Conservation (phyloP, 1,140 invertebrate genomes). For the Bombus cullumanus region DNA sequence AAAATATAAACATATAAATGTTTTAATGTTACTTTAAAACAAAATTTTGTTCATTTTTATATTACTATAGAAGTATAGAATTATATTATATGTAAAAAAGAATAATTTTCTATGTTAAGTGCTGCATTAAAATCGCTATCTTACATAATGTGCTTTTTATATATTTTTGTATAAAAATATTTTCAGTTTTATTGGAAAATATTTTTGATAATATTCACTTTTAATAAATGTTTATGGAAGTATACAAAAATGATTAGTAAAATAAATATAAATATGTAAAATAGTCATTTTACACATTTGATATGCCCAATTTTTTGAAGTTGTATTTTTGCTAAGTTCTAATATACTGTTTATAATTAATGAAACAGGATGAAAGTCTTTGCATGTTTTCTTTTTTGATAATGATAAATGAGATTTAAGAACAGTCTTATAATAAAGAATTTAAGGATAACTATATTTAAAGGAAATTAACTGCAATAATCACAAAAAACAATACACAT, state of each 20-base stretch:
- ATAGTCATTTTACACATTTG: background rate
- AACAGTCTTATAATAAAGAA: background rate
- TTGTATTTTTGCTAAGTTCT: slow-evolving; percentile 55
- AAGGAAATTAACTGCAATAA: slow-evolving; percentile 14
- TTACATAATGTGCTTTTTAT: background rate
- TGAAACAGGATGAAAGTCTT: background rate
- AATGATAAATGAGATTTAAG: background rate
- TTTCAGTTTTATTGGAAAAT: slow-evolving; percentile 26
- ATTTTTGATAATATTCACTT: slow-evolving; percentile 32
- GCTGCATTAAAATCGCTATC: slow-evolving; percentile 65
- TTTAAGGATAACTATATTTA: slow-evolving; percentile 8
- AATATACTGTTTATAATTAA: slow-evolving; percentile 41
- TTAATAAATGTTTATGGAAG: background rate
- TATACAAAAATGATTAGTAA: slow-evolving; percentile 10
- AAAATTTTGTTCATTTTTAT: slow-evolving; percentile 10
- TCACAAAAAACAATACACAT: background rate
- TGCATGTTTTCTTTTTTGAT: slow-evolving; percentile 10
- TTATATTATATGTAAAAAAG: slow-evolving; percentile 4
- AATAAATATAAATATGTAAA: slow-evolving; percentile 5
- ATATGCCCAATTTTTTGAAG: slow-evolving; percentile 44
- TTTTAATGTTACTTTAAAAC: background rate
- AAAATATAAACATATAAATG: slow-evolving; percentile 5
- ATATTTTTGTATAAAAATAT: background rate
- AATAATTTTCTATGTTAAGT: slow-evolving; percentile 51
- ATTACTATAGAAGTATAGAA: background rate